Evolutionary conservation across 2,888 invertebrate genomes (phyloP).

Genomic region (Gari tellinella): DNA sequence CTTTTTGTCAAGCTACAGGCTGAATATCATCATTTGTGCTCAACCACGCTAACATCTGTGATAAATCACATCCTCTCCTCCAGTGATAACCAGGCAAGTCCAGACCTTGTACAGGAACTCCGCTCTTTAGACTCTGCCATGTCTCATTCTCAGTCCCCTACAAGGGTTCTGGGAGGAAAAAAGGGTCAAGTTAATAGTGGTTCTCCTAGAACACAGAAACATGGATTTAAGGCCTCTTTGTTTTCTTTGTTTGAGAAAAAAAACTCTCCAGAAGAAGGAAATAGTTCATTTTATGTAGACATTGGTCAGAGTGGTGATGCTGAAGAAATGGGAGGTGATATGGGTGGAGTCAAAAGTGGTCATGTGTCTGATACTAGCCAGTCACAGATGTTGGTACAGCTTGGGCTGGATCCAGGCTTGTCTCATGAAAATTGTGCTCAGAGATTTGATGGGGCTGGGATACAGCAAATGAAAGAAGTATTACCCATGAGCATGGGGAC

Average conservation of each 20-base stretch:
- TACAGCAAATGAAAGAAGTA: not conserved
- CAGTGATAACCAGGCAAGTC: constrained; percentile 63
- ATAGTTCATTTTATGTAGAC: constrained; percentile 75
- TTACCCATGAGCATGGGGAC: too few relatives aligned
- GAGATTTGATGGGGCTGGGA: not conserved
- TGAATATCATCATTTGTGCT: constrained; percentile 74
- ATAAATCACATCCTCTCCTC: constrained; percentile 64
- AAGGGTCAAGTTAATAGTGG: constrained; percentile 61
- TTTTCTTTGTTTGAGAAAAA: constrained; percentile 77
- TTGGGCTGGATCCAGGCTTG: constrained; percentile 64
- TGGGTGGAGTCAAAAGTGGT: constrained; percentile 6
- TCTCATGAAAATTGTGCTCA: constrained; percentile 8
- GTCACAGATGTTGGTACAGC: constrained; percentile 62
- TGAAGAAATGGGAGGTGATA: not conserved
- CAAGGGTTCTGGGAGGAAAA: constrained; percentile 55
- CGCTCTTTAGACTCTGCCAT: constrained; percentile 58
- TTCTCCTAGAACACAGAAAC: constrained; percentile 64
- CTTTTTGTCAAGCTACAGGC: constrained; percentile 74
- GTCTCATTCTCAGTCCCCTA: constrained; percentile 44
- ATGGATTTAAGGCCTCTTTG: constrained; percentile 67
- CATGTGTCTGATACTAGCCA: constrained; percentile 39
- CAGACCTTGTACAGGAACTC: constrained; percentile 68
- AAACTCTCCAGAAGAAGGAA: constrained; percentile 68
- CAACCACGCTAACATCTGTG: constrained; percentile 66
- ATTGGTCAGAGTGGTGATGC: constrained; percentile 27